phyloP scores from a whole-genome alignment of 2,888 invertebrate genomes.

The Taphrorychus bicolor region DNA sequence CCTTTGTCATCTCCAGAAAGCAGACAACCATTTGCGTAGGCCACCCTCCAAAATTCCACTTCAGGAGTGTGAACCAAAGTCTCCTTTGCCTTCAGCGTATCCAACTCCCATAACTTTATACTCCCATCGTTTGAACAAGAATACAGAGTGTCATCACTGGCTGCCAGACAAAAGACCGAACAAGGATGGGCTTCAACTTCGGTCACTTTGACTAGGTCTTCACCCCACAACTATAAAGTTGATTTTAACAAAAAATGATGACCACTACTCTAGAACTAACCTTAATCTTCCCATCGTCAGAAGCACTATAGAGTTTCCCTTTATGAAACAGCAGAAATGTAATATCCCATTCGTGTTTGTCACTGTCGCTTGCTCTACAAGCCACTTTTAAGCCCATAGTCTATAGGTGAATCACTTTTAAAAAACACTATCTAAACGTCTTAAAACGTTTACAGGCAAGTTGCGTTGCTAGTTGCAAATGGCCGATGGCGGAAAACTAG shows the following conservation, averaged over 20 bases:
- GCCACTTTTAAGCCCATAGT: conserved; percentile 45
- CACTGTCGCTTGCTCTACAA: conserved; percentile 55
- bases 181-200: conserved; percentile 67
- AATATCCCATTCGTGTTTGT: conserved; percentile 61
- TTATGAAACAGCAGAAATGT: conserved; percentile 57
- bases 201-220: conserved; percentile 58
- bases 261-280: too few relatives aligned
- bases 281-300: conserved; percentile 64
- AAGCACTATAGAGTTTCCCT: conserved; percentile 61
- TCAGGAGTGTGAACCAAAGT: conserved; percentile 54
- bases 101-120: conserved; percentile 65
- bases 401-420: too few relatives aligned
- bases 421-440: too few relatives aligned
- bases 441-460: too few relatives aligned
- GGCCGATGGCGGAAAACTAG: too few relatives aligned
- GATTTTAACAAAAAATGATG: not conserved
- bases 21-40: conserved; percentile 57
- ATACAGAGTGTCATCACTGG: conserved; percentile 63
- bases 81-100: conserved; percentile 57
- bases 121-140: conserved; percentile 72
- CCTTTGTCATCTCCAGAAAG: conserved; percentile 70
- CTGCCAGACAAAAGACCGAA: conserved; percentile 68
- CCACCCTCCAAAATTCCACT: conserved; percentile 60
- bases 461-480: too few relatives aligned
- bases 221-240: conserved; percentile 60